Evolutionary conservation across 2,113 vertebrate genomes (phyloP).

Genomic region (Rhabdomys dilectus): DNA sequence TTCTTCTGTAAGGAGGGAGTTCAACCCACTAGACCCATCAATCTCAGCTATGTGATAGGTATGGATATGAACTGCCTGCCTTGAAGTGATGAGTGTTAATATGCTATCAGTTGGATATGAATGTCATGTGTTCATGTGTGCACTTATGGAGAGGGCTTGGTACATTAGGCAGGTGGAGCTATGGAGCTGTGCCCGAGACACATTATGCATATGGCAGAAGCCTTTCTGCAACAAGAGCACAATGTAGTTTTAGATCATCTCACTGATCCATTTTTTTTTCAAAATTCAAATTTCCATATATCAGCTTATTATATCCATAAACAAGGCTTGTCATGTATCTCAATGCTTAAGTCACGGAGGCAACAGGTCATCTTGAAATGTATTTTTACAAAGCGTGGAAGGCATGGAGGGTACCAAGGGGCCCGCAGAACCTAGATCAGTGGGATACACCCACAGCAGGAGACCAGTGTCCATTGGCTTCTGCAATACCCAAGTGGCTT

Average conservation of each 20-base stretch:
- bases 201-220: neutral
- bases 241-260: neutral
- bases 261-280: neutral
- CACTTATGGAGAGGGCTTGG: fast-evolving
- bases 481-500: neutral
- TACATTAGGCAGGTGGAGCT: neutral
- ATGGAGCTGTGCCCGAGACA: neutral
- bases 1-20: neutral
- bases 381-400: neutral
- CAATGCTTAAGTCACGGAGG: neutral
- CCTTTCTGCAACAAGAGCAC: neutral
- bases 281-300: neutral
- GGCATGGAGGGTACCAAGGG: too few species aligned
- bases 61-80: fast-evolving
- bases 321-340: neutral
- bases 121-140: too few species aligned
- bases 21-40: neutral
- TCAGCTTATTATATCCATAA: neutral
- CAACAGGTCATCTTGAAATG: neutral
- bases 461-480: neutral
- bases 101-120: too few species aligned
- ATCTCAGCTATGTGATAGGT: neutral
- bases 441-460: neutral
- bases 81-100: too few species aligned
- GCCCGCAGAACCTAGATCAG: neutral